phyloP scores from a whole-genome alignment of 2,113 vertebrate species.

The Proteles cristata region DNA sequence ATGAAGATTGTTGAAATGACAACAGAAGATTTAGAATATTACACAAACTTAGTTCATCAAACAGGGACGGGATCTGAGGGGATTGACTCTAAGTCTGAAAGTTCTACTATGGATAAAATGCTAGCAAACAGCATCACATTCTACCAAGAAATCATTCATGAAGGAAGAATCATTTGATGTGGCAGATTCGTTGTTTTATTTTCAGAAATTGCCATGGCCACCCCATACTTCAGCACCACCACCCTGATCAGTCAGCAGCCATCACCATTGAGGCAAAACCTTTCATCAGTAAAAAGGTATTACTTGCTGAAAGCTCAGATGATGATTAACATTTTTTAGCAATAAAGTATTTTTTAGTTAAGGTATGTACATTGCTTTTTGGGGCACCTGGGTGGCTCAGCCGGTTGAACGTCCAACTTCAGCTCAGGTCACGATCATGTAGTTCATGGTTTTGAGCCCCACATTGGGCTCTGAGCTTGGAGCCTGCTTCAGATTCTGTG shows the following conservation, averaged over 20 bases:
- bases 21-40: background rate
- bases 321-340: background rate
- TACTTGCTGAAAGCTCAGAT: background rate
- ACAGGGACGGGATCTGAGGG: background rate
- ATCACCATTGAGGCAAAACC: background rate
- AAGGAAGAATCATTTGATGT: background rate
- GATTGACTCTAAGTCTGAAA: background rate
- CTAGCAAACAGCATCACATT: background rate
- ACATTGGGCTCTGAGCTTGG: too few species aligned
- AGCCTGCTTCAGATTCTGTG: too few species aligned
- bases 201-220: background rate
- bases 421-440: too few species aligned
- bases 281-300: background rate
- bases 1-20: background rate
- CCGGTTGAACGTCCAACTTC: too few species aligned
- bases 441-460: too few species aligned
- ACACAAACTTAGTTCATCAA: background rate
- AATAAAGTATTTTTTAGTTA: background rate
- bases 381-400: too few species aligned
- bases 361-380: background rate
- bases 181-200: background rate
- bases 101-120: background rate
- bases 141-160: background rate
- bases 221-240: background rate
- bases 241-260: background rate